Percentiles rank a stretch among this genome's conserved stretches.
These are phyloP conservation scores for Diplodus puntazzo DNA, from an alignment of 2,797 vertebrate genomes.

Conservation along the genomic window DNA sequence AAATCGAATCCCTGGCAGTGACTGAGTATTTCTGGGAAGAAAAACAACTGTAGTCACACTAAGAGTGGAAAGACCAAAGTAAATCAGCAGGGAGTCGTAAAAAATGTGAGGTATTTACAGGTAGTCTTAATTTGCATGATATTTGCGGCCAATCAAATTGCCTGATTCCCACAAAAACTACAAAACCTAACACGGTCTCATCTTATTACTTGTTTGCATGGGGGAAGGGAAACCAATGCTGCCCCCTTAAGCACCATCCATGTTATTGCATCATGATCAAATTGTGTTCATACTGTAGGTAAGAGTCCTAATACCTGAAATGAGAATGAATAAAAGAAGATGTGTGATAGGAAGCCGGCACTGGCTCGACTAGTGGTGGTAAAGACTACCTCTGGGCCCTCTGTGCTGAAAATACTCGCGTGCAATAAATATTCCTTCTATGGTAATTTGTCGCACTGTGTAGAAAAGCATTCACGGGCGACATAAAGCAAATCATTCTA, in stretches of 20 bases:
- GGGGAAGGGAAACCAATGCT: conserved; percentile 54
- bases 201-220: conserved; percentile 46
- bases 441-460: conserved; percentile 39
- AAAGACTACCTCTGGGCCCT: conserved; percentile 16
- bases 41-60: background rate
- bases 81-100: conserved; percentile 1
- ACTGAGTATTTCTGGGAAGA: conserved; percentile 47
- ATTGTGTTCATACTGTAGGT: conserved; percentile 25
- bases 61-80: background rate
- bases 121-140: conserved; percentile 24
- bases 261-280: conserved; percentile 74
- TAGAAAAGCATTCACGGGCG: conserved; percentile 55
- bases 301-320: conserved; percentile 26
- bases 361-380: conserved; percentile 22
- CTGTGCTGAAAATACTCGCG: conserved; percentile 51
- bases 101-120: conserved; percentile 44
- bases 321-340: background rate
- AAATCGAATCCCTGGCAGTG: conserved; percentile 37
- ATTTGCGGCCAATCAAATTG: conserved; percentile 5
- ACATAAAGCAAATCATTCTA: conserved; percentile 36
- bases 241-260: conserved; percentile 70
- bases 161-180: too few relatives aligned
- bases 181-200: background rate
- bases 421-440: conserved; percentile 66
- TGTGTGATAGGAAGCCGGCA: conserved; percentile 1